These are phyloP conservation scores for Rambutsinella grinnellia DNA, from an alignment of 2,888 invertebrate species.

Conservation along the genomic window DNA sequence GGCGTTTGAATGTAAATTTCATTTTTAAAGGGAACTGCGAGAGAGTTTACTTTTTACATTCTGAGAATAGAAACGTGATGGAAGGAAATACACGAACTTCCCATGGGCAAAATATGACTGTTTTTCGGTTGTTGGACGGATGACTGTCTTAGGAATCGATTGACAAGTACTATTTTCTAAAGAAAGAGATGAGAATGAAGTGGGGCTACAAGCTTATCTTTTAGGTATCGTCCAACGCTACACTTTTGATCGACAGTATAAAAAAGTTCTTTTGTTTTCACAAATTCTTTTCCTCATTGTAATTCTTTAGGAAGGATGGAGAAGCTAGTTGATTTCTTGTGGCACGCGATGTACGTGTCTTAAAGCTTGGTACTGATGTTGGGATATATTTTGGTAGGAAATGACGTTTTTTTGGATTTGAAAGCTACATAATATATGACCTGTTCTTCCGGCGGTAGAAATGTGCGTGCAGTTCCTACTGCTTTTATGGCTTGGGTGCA, in stretches of 20 bases:
- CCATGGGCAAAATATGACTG: constrained; percentile 15
- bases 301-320: neutral
- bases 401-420: constrained; percentile 1
- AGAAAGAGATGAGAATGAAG: too few relatives aligned
- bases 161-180: too few relatives aligned
- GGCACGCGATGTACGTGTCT: constrained; percentile 8
- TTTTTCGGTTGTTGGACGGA: neutral
- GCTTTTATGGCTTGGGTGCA: neutral
- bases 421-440: constrained; percentile 2
- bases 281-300: neutral
- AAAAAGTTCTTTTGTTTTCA: too few relatives aligned
- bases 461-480: constrained; percentile 6
- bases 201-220: too few relatives aligned
- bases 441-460: constrained; percentile 4
- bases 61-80: neutral
- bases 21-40: neutral
- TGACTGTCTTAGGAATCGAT: too few relatives aligned
- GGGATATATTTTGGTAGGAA: constrained; percentile 14
- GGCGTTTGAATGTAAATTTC: neutral
- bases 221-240: neutral
- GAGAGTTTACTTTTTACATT: neutral
- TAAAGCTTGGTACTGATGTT: neutral
- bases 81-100: constrained; percentile 9
- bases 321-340: neutral
- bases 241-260: neutral